Evolutionary conservation across 2,888 invertebrate genomes (phyloP).

Genomic region (Agrotis segetum): DNA sequence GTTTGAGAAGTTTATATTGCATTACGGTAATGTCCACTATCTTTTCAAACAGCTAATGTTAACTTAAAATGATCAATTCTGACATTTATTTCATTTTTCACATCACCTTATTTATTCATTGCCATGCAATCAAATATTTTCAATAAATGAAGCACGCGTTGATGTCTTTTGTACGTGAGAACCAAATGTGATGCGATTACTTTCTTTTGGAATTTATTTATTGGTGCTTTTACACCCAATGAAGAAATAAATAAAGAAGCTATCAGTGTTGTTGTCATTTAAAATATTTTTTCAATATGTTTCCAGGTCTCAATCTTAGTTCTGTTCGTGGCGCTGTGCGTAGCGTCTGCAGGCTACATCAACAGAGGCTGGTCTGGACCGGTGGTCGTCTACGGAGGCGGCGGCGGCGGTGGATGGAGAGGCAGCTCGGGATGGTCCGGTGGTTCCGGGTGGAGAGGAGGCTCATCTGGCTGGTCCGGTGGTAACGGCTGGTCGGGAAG

Average conservation of each 20-base stretch:
- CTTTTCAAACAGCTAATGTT: neutral
- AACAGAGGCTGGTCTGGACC: conserved; percentile 63
- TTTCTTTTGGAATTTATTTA: neutral
- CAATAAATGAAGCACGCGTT: neutral
- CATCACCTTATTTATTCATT: neutral
- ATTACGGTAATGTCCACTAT: neutral
- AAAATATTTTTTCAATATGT: neutral
- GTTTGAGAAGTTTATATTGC: neutral
- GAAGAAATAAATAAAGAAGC: too few species aligned
- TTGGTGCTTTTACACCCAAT: too few species aligned
- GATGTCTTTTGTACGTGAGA: conserved; percentile 34
- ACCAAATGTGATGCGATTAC: neutral
- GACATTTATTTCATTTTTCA: neutral
- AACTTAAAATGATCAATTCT: neutral
- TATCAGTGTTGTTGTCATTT: neutral
- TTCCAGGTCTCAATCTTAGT: conserved; percentile 62
- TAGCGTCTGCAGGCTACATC: conserved; percentile 75
- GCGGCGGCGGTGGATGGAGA: conserved; percentile 26
- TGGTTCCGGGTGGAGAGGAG: neutral
- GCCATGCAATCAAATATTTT: too few species aligned
- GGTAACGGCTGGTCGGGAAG: neutral
- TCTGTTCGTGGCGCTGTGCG: conserved; percentile 69
- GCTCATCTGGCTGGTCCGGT: conserved; percentile 16
- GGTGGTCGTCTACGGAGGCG: conserved; percentile 34
- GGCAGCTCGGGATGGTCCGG: conserved; percentile 20